Base-by-base conservation (phyloP, 2,888 invertebrate species). In the Molorchus minor region DNA sequence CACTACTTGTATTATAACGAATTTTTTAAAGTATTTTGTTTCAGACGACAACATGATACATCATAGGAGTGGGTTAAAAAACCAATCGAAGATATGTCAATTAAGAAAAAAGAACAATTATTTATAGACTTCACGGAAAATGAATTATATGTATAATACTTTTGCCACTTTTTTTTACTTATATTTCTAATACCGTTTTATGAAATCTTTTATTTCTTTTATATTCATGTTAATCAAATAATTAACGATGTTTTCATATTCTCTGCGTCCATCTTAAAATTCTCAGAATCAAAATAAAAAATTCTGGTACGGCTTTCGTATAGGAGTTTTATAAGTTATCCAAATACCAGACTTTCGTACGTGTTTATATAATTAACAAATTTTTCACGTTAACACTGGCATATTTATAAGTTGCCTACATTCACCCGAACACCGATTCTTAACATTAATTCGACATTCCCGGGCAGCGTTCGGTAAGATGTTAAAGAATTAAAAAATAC, bases 221-320 rank as follows among this genome's bases (percentile, higher is more conserved):
- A 75, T 74, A 72, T 71, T 75, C 72, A 74, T 73, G 74, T 69
- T 75, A 75, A 75, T 75, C 72, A 73, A 72, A 74, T 67, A 69
- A 71, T 71, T 73, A 71, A 73, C 71, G 71, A 70, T 68, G 69
- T 73, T 67, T 71, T 67, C 63, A 56, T 61, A 56, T 60, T 56
- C 60, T 45, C 56, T 71, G 70, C 70, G 69, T 71, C 71, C 72
- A 70, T 70, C 69, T 71, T 67, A 65, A 65, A 67, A 71, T 73
- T 73, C 73, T 65, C 46, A 64, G 73, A 73, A 73, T 61, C 65
- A 64, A 65, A 47, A 38, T 61, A 56, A 60, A 59, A 65, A 61
- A 64, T 66, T 53, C 56, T 62, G 45, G 63, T 64, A 46, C 56
- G 56, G 56, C 44, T 47, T 53, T 53, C 16, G 56, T 58, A 49